A percentile compares a stretch with the other conserved stretches of the same genome.
Conservation (phyloP, 2,113 vertebrate species). For the Scomber scombrus region DNA sequence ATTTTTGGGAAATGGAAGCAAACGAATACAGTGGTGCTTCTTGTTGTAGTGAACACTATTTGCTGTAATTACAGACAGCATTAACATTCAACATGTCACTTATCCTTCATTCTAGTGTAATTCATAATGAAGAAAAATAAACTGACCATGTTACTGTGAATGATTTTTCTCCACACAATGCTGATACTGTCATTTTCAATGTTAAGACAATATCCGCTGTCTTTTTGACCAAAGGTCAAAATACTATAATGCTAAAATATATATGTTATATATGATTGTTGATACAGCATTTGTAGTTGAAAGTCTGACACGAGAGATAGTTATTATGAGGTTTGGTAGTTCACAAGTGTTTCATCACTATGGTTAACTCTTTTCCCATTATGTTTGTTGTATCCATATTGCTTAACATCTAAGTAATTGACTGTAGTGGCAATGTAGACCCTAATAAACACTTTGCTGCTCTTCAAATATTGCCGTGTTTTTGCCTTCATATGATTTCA, state of each 20-base stretch:
- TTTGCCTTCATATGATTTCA: neutral
- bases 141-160: slow-evolving; percentile 56
- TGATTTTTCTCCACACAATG: slow-evolving; percentile 16
- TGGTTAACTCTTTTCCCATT: slow-evolving; percentile 7
- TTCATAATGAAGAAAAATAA: slow-evolving; percentile 12
- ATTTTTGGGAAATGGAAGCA: slow-evolving; percentile 1
- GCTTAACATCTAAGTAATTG: slow-evolving; percentile 37
- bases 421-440: slow-evolving; percentile 46
- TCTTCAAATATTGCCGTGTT: neutral
- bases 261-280: neutral
- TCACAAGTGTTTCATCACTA: slow-evolving; percentile 10
- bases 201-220: slow-evolving; percentile 3
- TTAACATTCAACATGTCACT: neutral
- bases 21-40: slow-evolving; percentile 4
- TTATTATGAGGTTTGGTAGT: slow-evolving; percentile 12
- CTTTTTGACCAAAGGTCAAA: slow-evolving; percentile 3
- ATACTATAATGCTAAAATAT: slow-evolving; percentile 22
- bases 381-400: slow-evolving; percentile 20
- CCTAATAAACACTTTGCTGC: slow-evolving; percentile 71
- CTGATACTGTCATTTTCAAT: slow-evolving; percentile 12
- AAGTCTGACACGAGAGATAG: slow-evolving; percentile 4
- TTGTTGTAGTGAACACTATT: neutral
- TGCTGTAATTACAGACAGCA: slow-evolving; percentile 16
- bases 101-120: neutral
- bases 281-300: slow-evolving; percentile 4